phyloP scores from a whole-genome alignment of 1,140 invertebrate species.

The Vollenhovia emeryi region DNA sequence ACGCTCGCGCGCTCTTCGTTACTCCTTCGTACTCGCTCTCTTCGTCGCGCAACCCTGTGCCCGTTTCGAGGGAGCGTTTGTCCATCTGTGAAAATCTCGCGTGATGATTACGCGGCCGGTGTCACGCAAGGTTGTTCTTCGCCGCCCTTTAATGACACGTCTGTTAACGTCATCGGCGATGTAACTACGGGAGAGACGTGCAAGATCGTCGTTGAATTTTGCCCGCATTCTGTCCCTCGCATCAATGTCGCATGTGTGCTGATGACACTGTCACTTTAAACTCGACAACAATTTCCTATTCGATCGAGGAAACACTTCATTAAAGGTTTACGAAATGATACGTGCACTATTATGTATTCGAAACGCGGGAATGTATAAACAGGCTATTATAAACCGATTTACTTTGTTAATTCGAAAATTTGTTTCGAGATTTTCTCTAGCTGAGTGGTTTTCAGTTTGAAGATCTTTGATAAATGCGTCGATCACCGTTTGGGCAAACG shows the following conservation, averaged over 20 bases:
- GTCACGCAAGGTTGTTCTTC: conserved; percentile 32
- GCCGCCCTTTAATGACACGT: conserved; percentile 41
- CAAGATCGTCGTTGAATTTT: conserved; percentile 25
- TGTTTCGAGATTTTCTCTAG: not conserved
- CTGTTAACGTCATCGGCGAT: conserved; percentile 43
- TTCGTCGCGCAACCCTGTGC: not conserved
- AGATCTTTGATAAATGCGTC: not conserved
- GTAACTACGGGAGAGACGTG: conserved; percentile 10
- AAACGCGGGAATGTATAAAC: not conserved
- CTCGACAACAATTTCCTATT: conserved; percentile 12
- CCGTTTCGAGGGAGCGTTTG: conserved; percentile 2
- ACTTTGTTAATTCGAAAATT: conserved; percentile 1
- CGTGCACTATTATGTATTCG: not conserved
- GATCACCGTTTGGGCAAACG: not conserved
- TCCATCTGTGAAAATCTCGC: conserved; percentile 55
- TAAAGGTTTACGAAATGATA: not conserved
- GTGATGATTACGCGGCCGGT: conserved; percentile 18
- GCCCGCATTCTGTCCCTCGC: not conserved
- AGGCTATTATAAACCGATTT: not conserved
- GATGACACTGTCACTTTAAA: conserved; percentile 17
- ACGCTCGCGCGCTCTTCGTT: not conserved
- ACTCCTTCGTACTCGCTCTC: not conserved
- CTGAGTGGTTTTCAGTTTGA: not conserved
- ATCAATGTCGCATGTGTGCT: conserved; percentile 10
- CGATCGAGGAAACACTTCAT: conserved; percentile 20